Evolutionary conservation across 2,888 invertebrate genomes (phyloP).

Genomic region (Metopia argyrocephala): DNA sequence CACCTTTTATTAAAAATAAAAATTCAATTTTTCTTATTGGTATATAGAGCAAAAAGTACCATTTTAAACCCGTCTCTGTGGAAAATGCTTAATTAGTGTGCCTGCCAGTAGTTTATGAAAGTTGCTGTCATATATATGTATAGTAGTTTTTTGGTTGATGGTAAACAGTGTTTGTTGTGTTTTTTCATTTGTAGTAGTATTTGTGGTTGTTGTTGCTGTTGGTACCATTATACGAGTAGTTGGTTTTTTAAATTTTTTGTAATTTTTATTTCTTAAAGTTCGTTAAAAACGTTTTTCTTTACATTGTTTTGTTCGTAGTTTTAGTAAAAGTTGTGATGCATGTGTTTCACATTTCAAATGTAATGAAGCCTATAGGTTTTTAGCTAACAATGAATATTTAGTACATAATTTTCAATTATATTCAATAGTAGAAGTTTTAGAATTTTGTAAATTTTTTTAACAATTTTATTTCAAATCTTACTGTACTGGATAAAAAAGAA

Average conservation of each 20-base stretch:
- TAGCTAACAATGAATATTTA: not conserved
- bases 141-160: no score
- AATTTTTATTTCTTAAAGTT: no score
- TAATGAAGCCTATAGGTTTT: not conserved
- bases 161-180: not conserved
- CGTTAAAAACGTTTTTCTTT: not conserved
- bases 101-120: no score
- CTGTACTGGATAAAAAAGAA: no score
- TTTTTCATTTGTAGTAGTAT: conserved; percentile 44
- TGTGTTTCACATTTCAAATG: not conserved
- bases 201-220: conserved; percentile 66
- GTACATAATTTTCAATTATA: conserved; percentile 26
- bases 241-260: conserved; percentile 17
- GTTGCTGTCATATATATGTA: no score
- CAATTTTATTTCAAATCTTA: not conserved
- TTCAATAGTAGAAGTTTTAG: not conserved
- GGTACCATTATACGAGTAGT: conserved; percentile 30
- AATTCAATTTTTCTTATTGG: no score
- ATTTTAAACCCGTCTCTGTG: no score
- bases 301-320: not conserved
- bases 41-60: no score
- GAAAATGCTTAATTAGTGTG: no score
- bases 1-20: no score
- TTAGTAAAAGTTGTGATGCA: not conserved
- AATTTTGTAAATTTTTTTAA: not conserved